phyloP scores from a whole-genome alignment of 2,113 vertebrate species.

The Stegastes partitus region DNA sequence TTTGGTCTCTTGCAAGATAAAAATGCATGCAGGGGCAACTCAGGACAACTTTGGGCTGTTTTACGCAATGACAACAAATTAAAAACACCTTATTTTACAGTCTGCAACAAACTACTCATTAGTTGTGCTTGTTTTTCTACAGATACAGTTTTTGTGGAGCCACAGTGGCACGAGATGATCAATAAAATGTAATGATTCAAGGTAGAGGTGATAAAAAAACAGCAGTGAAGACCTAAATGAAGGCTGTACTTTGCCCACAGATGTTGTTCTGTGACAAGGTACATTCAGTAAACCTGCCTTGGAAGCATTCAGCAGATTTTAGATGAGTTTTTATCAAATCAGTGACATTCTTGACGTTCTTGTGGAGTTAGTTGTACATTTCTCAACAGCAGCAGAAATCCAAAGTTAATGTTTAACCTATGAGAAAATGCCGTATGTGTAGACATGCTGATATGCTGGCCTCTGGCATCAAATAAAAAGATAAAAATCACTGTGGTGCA shows the following conservation, averaged over 20 bases:
- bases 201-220: constrained; percentile 1
- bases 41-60: neutral
- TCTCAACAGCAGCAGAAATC: constrained; percentile 43
- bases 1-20: neutral
- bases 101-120: neutral
- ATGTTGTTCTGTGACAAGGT: constrained; percentile 17
- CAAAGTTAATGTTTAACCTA: constrained; percentile 73
- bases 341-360: constrained; percentile 35
- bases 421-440: constrained; percentile 67
- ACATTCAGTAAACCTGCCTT: neutral
- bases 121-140: neutral
- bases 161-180: neutral
- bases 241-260: constrained; percentile 65
- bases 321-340: neutral
- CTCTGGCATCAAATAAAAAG: constrained; percentile 44
- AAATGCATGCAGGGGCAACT: neutral
- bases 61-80: neutral
- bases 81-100: neutral
- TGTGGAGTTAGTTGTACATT: constrained; percentile 26
- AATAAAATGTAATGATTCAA: constrained; percentile 10
- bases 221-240: constrained; percentile 45
- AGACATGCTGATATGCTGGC: constrained; percentile 45
- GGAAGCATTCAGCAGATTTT: neutral
- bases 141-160: neutral
- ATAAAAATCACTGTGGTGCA: constrained; percentile 8